Evolutionary conservation across 2,113 vertebrate genomes (phyloP).

Genomic region (Urocynchramus pylzowi): DNA sequence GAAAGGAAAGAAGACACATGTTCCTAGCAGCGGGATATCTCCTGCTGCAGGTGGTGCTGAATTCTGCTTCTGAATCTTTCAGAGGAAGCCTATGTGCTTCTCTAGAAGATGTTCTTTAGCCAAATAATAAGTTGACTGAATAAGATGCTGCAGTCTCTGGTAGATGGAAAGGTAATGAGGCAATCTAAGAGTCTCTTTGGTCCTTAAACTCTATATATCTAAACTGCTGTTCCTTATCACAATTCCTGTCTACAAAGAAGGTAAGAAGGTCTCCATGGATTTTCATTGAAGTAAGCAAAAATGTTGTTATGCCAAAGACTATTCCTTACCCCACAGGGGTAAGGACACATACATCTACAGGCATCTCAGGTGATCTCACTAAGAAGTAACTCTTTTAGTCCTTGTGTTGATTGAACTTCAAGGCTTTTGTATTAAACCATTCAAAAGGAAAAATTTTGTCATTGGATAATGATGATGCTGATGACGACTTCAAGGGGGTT

Average conservation of each 20-base stretch:
- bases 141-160: neutral
- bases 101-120: neutral
- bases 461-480: neutral
- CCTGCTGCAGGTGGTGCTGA: neutral
- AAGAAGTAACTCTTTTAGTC: neutral
- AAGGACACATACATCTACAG: neutral
- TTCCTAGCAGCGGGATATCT: neutral
- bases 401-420: neutral
- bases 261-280: neutral
- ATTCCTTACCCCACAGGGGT: neutral
- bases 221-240: neutral
- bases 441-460: neutral
- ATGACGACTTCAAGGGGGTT: neutral
- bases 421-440: neutral
- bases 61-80: neutral
- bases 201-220: neutral
- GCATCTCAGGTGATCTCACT: neutral
- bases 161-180: neutral
- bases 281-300: neutral
- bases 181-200: neutral
- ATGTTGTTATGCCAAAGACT: neutral
- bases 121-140: neutral
- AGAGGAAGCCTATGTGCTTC: neutral
- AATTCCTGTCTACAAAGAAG: too few species aligned
- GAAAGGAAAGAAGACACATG: neutral